A percentile compares a stretch with the other conserved stretches of the same genome.
Evolutionary conservation across 2,888 invertebrate genomes (phyloP).

Genomic region (Pyrrhia umbra): DNA sequence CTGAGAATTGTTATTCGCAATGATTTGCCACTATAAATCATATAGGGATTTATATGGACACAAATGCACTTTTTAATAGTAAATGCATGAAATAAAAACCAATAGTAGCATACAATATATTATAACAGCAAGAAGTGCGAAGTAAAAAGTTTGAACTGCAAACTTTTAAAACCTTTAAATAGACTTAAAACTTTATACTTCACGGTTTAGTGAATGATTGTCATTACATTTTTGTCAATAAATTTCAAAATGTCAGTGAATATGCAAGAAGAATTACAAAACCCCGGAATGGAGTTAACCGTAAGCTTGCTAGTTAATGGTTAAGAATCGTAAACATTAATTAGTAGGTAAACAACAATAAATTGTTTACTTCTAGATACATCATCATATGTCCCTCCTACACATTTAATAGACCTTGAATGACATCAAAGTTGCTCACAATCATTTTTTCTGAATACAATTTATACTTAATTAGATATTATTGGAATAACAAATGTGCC

Average conservation of each 20-base stretch:
- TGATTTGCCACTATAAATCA: neutral
- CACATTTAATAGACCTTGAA: neutral
- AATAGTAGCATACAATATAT: neutral
- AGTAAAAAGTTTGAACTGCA: neutral
- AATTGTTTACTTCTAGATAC: neutral
- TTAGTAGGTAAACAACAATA: neutral
- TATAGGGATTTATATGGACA: neutral
- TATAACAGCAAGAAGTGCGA: constrained; percentile 14
- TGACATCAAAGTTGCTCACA: neutral
- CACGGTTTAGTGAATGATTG: constrained; percentile 1
- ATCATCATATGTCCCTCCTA: neutral
- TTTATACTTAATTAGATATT: constrained; percentile 2
- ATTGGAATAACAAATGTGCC: constrained; percentile 20
- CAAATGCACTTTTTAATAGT: neutral
- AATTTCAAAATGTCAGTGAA: constrained; percentile 43
- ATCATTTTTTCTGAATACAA: constrained; percentile 4
- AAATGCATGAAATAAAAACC: neutral
- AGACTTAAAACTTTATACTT: constrained; percentile 13
- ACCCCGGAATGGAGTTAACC: constrained; percentile 30
- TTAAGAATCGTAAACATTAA: neutral
- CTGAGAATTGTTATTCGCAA: neutral
- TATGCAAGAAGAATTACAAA: constrained; percentile 26
- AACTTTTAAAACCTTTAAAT: constrained; percentile 5
- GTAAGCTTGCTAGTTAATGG: constrained; percentile 37
- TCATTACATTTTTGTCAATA: constrained; percentile 9